Conservation (phyloP, 2,888 invertebrate genomes). For the Tipula unca region DNA sequence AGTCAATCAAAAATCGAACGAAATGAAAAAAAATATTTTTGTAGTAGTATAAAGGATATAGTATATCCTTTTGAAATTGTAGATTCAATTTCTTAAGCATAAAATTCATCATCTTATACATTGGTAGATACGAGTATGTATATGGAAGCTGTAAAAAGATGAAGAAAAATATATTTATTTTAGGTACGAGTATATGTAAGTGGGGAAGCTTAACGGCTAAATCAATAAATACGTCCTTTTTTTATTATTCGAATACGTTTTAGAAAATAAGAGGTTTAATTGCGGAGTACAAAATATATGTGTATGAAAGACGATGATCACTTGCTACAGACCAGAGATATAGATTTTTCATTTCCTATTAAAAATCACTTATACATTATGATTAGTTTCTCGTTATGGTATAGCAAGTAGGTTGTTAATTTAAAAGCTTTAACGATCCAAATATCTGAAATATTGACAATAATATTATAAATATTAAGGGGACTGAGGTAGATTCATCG, state of each 20-base stretch:
- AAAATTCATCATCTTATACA: background rate
- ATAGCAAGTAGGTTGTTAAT: too few relatives aligned
- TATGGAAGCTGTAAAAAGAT: background rate
- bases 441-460: too few relatives aligned
- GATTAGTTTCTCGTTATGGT: too few relatives aligned
- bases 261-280: background rate
- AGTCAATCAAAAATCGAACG: background rate
- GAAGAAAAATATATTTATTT: background rate
- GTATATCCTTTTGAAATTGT: background rate
- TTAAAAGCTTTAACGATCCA: too few relatives aligned
- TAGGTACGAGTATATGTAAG: background rate
- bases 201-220: background rate
- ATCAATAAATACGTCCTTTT: background rate
- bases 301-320: background rate
- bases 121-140: background rate
- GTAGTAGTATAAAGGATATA: background rate
- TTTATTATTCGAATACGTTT: background rate
- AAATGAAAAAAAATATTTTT: background rate
- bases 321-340: too few relatives aligned
- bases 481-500: too few relatives aligned
- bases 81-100: background rate
- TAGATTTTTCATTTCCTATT: too few relatives aligned
- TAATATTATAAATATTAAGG: too few relatives aligned
- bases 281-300: background rate
- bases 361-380: too few relatives aligned